Conservation (phyloP, 1,140 invertebrate species). For the Tetraneura akinire region DNA sequence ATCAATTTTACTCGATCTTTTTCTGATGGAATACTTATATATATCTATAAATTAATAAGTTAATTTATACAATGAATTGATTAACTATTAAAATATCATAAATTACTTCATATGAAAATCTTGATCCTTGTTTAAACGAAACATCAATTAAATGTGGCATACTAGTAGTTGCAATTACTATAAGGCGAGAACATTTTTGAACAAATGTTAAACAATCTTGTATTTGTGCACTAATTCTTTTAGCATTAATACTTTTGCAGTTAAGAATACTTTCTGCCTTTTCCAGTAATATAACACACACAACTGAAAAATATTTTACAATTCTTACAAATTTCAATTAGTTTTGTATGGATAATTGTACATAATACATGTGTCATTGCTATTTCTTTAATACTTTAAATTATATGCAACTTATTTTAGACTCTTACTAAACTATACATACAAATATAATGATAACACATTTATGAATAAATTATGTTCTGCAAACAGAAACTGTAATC, state of each 20-base stretch:
- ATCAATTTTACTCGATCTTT: constrained; percentile 64
- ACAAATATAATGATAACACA: too few relatives aligned
- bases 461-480: too few relatives aligned
- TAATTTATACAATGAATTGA: background rate
- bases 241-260: constrained; percentile 9
- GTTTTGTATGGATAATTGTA: too few relatives aligned
- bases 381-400: too few relatives aligned
- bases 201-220: constrained; percentile 42
- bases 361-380: too few relatives aligned
- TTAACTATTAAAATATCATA: too few relatives aligned
- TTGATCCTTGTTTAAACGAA: constrained; percentile 57
- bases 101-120: constrained; percentile 59
- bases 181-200: constrained; percentile 49
- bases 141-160: constrained; percentile 57
- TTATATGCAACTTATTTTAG: too few relatives aligned
- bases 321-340: background rate
- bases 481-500: too few relatives aligned
- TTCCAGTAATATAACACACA: constrained; percentile 54
- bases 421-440: too few relatives aligned
- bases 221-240: constrained; percentile 43
- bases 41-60: constrained; percentile 63
- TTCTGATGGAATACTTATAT: constrained; percentile 70
- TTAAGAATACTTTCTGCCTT: constrained; percentile 53
- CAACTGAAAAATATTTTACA: constrained; percentile 40
- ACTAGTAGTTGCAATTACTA: constrained; percentile 59